phyloP scores from a whole-genome alignment of 2,797 vertebrate genomes.

The Enteromius unitaeniatus region DNA sequence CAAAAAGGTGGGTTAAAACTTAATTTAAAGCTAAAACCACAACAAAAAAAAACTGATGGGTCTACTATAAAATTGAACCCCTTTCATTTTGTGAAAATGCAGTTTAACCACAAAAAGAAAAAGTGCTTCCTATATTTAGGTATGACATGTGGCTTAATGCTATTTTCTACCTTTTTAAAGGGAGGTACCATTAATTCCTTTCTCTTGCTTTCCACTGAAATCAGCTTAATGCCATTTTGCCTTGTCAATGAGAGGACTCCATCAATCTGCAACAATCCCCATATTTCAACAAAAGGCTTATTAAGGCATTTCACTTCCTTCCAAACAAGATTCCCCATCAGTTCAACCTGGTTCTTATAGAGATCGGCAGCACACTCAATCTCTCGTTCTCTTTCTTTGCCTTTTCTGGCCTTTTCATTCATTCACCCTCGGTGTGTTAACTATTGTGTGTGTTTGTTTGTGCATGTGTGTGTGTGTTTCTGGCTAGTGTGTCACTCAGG shows the following conservation, averaged over 20 bases:
- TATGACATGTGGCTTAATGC: conserved; percentile 3
- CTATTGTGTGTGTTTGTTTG: conserved; percentile 57
- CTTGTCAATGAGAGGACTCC: conserved; percentile 69
- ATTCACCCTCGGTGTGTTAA: conserved; percentile 44
- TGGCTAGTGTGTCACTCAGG: conserved; percentile 76
- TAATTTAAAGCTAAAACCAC: background rate
- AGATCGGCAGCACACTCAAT: conserved; percentile 76
- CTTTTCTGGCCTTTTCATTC: conserved; percentile 68
- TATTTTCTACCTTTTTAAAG: conserved; percentile 51
- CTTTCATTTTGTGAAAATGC: too few relatives aligned
- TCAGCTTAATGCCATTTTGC: conserved; percentile 67
- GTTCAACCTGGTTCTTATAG: conserved; percentile 71
- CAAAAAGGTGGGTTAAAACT: background rate
- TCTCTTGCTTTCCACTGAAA: conserved; percentile 45
- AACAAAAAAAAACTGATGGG: background rate
- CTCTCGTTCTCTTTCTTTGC: conserved; percentile 51
- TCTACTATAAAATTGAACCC: background rate
- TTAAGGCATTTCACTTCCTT: conserved; percentile 67
- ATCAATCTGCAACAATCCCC: conserved; percentile 74
- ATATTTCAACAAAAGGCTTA: conserved; percentile 74
- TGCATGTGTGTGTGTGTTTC: conserved; percentile 65
- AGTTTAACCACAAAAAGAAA: background rate
- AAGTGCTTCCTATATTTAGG: background rate
- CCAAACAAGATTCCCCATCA: conserved; percentile 65
- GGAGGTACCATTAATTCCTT: conserved; percentile 51